Conservation (phyloP, 1,140 invertebrate genomes). For the Eumeta japonica region DNA sequence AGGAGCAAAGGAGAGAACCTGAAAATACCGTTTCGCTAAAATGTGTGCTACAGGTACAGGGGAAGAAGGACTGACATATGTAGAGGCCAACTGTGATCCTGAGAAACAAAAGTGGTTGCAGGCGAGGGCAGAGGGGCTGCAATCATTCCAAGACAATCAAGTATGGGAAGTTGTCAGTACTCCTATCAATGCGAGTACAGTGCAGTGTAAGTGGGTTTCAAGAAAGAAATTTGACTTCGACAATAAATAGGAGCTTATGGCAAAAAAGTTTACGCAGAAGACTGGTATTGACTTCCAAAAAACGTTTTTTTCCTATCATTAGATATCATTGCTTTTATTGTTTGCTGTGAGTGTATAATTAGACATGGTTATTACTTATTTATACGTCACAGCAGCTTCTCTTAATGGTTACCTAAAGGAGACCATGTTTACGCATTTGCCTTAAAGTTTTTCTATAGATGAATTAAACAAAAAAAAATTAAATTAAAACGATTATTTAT, state of each 20-base stretch:
- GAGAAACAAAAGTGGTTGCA: constrained; percentile 21
- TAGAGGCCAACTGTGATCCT: constrained; percentile 20
- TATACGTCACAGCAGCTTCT: too few species aligned
- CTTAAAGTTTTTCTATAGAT: too few species aligned
- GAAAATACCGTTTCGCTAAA: not conserved
- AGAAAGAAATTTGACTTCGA: constrained; percentile 1
- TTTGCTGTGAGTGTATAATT: too few species aligned
- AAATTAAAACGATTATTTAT: not conserved
- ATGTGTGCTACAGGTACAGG: constrained; percentile 1
- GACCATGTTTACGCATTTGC: not conserved
- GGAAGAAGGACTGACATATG: constrained; percentile 15
- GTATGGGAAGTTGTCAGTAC: constrained; percentile 30
- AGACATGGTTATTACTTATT: not conserved
- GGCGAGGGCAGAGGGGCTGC: constrained; percentile 24
- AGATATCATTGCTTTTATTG: too few species aligned
- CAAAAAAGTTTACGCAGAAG: not conserved
- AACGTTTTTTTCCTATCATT: not conserved
- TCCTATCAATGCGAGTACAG: constrained; percentile 23
- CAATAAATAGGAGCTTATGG: not conserved
- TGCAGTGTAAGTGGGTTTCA: constrained; percentile 35
- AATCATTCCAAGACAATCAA: constrained; percentile 24
- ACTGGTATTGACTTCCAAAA: constrained; percentile 1
- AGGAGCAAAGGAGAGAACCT: constrained; percentile 1
- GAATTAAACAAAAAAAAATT: too few species aligned
- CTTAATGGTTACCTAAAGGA: not conserved